phyloP scores from a whole-genome alignment of 1,140 invertebrate species.

The Aphaenogaster floridana region DNA sequence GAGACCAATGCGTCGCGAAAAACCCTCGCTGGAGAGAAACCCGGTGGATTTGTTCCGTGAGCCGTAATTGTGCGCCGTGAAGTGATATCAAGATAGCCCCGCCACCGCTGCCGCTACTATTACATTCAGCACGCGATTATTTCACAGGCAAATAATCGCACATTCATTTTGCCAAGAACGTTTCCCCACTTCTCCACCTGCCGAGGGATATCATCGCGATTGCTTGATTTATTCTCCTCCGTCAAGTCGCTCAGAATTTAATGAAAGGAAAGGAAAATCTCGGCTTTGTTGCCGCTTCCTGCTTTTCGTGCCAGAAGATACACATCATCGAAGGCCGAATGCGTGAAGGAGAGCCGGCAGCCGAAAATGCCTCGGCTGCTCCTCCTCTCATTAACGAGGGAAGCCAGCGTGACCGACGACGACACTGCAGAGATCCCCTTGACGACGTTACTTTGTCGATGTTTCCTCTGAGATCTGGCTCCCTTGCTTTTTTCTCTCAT shows the following conservation, averaged over 20 bases:
- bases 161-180: conserved; percentile 8
- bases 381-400: conserved; percentile 64
- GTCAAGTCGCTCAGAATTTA: background rate
- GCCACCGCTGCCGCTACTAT: background rate
- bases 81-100: conserved; percentile 39
- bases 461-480: conserved; percentile 24
- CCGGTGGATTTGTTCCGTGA: background rate
- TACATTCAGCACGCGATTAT: conserved; percentile 39
- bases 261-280: conserved; percentile 14
- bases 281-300: conserved; percentile 44
- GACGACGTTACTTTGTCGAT: conserved; percentile 40
- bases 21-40: background rate
- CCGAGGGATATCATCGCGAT: conserved; percentile 32
- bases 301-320: conserved; percentile 41
- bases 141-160: conserved; percentile 45
- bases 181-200: background rate
- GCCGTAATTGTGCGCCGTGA: conserved; percentile 11
- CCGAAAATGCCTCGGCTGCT: conserved; percentile 45
- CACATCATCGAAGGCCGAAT: conserved; percentile 38
- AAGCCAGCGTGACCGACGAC: conserved; percentile 60
- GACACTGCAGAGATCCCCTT: conserved; percentile 6
- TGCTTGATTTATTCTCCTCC: conserved; percentile 10
- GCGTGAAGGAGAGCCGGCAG: conserved; percentile 22
- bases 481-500: background rate
- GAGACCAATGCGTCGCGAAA: conserved; percentile 5